Evolutionary conservation across 2,113 vertebrate genomes (phyloP), one percentile per base, ranked within the genome.

Genomic region (Zosterops lateralis): DNA sequence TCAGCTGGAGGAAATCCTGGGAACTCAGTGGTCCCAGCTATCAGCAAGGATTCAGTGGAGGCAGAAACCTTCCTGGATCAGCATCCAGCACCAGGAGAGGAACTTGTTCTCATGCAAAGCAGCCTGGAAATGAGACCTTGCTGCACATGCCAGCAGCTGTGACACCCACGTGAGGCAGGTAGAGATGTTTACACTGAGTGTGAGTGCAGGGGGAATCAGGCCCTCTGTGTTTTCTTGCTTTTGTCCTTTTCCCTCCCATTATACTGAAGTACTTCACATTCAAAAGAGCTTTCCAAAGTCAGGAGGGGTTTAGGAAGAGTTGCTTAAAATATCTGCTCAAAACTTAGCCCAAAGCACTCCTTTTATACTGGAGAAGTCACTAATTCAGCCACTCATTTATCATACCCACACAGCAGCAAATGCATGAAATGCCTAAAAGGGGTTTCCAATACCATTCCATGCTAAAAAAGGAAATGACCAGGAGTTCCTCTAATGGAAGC

Each of bases 401-500:
- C 1, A 1, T 90, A 67, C 18, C 29, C 87, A 72, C 8, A 66
- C 34, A 91, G 88, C 96, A 90, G 92, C 90, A 98, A 98, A 98
- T 97, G 97, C 96, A 97, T 68, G 42, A 94, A 97, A 93, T 97
- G 97, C 97, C 97, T 94, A 45, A 92, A 96, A 97, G 97, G 97
- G 82, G 81, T 95, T 96, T 97, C 89, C 93, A 94, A 45, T 90
- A 77, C 72, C 29, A 24, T 94, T 97, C 94, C 91, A 82, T 21
- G 74, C 70, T 96, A 96, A 95, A 97, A 94, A 77, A 96, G 95
- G 95, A 95, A 97, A 94, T 84, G 47, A 70, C 87, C 89, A 67
- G 64, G 64, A 88, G 47, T 79, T 90, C 60, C 51, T 94, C 92
- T 97, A 97, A 98, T 97, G 97, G 96, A 98, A 96, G 92, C 70